These are phyloP conservation scores for Chrysolina americana DNA, from an alignment of 2,888 invertebrate genomes.

Conservation along the genomic window DNA sequence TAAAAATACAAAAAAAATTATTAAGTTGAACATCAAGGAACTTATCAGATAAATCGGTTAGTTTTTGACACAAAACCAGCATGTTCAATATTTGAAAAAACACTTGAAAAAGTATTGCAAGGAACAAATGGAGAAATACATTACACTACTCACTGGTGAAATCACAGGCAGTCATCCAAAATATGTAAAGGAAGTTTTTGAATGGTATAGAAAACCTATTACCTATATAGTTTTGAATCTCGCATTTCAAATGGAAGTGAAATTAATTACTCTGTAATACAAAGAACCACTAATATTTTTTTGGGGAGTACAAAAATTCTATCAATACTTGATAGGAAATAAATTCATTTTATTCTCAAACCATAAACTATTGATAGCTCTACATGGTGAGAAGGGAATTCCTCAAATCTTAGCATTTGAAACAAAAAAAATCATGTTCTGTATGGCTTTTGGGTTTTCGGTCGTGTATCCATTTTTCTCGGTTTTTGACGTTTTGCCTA, in stretches of 20 bases:
- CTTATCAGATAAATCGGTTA: slow-evolving; percentile 32
- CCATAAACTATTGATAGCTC: slow-evolving; percentile 20
- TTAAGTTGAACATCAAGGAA: no score
- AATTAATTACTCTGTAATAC: slow-evolving; percentile 30
- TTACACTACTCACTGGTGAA: slow-evolving; percentile 34
- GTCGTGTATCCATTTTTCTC: no score
- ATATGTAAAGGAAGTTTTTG: slow-evolving; percentile 31
- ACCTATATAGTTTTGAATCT: slow-evolving; percentile 33
- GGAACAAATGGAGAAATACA: slow-evolving; percentile 28
- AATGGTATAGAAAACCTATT: slow-evolving; percentile 31
- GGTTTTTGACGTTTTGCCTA: no score
- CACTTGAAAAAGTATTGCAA: slow-evolving; percentile 27
- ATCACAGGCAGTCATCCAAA: slow-evolving; percentile 26
- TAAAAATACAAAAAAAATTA: slow-evolving; percentile 28
- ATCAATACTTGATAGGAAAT: slow-evolving; percentile 29
- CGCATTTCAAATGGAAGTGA: slow-evolving; percentile 29
- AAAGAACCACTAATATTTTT: slow-evolving; percentile 23
- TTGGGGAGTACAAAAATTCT: slow-evolving; percentile 29
- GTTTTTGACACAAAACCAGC: slow-evolving; percentile 39
- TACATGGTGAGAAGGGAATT: not conserved
- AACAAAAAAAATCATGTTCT: no score
- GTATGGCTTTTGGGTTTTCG: no score
- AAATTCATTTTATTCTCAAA: slow-evolving; percentile 22
- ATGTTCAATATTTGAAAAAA: slow-evolving; percentile 33
- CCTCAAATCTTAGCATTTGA: no score